Evolutionary conservation across 2,888 invertebrate species (phyloP).

Genomic region (Helobdella robusta): DNA sequence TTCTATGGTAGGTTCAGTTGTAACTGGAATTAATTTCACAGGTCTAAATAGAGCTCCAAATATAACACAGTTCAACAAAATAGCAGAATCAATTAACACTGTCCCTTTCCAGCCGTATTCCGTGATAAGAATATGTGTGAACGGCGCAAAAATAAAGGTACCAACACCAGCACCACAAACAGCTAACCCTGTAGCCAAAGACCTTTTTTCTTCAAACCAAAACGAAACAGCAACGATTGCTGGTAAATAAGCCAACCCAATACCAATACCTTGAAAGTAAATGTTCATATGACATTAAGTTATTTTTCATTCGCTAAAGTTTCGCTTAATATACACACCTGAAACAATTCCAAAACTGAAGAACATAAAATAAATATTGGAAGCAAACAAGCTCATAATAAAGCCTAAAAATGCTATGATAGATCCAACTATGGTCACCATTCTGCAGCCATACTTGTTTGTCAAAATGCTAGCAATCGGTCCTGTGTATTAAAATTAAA

Average conservation of each 20-base stretch:
- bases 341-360: slow-evolving; percentile 88
- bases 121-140: slow-evolving; percentile 56
- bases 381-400: slow-evolving; percentile 69
- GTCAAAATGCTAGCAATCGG: slow-evolving; percentile 89
- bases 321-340: slow-evolving; percentile 55
- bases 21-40: not conserved
- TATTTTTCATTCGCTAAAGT: not conserved
- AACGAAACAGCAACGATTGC: slow-evolving; percentile 94
- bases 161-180: slow-evolving; percentile 94
- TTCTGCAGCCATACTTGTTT: slow-evolving; percentile 83
- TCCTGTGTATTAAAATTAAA: too few species aligned
- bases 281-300: not conserved
- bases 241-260: slow-evolving; percentile 92
- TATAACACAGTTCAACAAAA: slow-evolving; percentile 75
- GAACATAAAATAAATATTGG: slow-evolving; percentile 72
- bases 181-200: slow-evolving; percentile 88
- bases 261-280: slow-evolving; percentile 61
- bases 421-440: slow-evolving; percentile 80
- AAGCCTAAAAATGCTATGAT: slow-evolving; percentile 65
- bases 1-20: not conserved
- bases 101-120: slow-evolving; percentile 72
- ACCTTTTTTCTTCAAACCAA: slow-evolving; percentile 87
- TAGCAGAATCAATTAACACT: slow-evolving; percentile 69
- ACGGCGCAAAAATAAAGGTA: slow-evolving; percentile 73
- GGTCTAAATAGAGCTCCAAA: slow-evolving; percentile 85